A percentile compares a stretch with the other conserved stretches of the same genome.
Evolutionary conservation across 1,140 invertebrate genomes (phyloP).

Genomic region (Trypoxylus dichotomus): DNA sequence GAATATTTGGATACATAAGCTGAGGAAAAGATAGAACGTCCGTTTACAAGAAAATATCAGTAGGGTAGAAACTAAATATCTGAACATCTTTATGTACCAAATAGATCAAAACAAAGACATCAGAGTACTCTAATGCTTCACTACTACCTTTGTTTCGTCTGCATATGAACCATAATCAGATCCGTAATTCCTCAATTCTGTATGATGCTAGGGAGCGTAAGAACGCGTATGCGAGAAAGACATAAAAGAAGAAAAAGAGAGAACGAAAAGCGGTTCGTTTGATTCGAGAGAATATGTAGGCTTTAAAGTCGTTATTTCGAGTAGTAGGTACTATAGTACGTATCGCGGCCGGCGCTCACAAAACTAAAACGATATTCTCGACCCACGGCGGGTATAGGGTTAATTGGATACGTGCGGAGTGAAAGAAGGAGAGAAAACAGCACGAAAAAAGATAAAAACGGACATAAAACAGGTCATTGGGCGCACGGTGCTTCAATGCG

Average conservation of each 20-base stretch:
- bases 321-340: not conserved
- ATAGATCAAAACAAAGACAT: too few relatives aligned
- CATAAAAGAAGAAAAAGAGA: not conserved
- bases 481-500: constrained; percentile 10
- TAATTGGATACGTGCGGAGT: constrained; percentile 21
- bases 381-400: constrained; percentile 14
- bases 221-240: not conserved
- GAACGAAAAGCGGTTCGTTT: constrained; percentile 1
- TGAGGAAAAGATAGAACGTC: too few relatives aligned
- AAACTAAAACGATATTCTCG: constrained; percentile 5
- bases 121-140: too few relatives aligned
- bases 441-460: constrained; percentile 20
- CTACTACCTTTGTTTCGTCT: too few relatives aligned
- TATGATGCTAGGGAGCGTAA: not conserved
- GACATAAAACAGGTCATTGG: constrained; percentile 25
- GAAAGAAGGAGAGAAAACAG: constrained; percentile 9
- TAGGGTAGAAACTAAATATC: too few relatives aligned
- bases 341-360: not conserved
- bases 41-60: too few relatives aligned
- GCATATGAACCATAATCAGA: too few relatives aligned
- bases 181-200: too few relatives aligned
- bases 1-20: too few relatives aligned
- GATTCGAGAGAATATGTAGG: constrained; percentile 18
- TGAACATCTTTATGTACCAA: too few relatives aligned
- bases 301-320: constrained; percentile 19